A percentile compares a stretch with the other conserved stretches of the same genome.
Evolutionary conservation across 92 coral and sea anemone species (phyloP).

Genomic region (Palythoa heliodiscus): DNA sequence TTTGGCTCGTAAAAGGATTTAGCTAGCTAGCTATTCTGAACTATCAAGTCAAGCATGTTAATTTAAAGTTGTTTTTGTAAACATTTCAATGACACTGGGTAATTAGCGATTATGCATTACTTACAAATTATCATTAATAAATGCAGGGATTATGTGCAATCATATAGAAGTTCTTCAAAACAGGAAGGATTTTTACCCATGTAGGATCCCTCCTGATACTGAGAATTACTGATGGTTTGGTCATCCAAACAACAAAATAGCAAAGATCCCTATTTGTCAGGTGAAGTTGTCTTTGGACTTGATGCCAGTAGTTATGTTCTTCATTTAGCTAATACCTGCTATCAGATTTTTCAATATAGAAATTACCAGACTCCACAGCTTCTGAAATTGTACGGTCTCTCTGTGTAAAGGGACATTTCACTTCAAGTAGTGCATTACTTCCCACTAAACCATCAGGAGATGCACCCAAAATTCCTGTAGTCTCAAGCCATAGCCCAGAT

Average conservation of each 20-base stretch:
- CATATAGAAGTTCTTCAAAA: background rate
- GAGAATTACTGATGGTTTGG: slow-evolving; percentile 40
- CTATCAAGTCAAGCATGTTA: too few relatives aligned
- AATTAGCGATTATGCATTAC: background rate
- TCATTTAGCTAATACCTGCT: slow-evolving; percentile 10
- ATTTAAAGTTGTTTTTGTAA: too few relatives aligned
- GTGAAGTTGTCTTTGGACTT: slow-evolving; percentile 57
- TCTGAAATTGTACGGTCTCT: background rate
- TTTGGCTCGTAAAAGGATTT: too few relatives aligned
- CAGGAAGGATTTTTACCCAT: slow-evolving; percentile 45
- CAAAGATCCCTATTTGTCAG: slow-evolving; percentile 50
- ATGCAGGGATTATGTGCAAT: background rate
- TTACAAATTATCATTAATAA: background rate
- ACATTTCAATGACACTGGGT: too few relatives aligned
- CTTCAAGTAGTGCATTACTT: background rate
- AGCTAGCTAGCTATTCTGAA: too few relatives aligned
- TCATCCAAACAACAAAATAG: slow-evolving; percentile 66
- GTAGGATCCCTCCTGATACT: slow-evolving; percentile 53
- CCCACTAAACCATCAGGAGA: slow-evolving; percentile 15
- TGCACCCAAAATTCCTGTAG: background rate
- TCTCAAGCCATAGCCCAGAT: slow-evolving; percentile 2
- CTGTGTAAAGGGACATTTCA: slow-evolving; percentile 1
- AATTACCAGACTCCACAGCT: background rate
- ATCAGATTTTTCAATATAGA: slow-evolving; percentile 1
- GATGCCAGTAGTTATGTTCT: slow-evolving; percentile 54